phyloP scores from a whole-genome alignment of 2,797 vertebrate genomes.

The Lemur catta region DNA sequence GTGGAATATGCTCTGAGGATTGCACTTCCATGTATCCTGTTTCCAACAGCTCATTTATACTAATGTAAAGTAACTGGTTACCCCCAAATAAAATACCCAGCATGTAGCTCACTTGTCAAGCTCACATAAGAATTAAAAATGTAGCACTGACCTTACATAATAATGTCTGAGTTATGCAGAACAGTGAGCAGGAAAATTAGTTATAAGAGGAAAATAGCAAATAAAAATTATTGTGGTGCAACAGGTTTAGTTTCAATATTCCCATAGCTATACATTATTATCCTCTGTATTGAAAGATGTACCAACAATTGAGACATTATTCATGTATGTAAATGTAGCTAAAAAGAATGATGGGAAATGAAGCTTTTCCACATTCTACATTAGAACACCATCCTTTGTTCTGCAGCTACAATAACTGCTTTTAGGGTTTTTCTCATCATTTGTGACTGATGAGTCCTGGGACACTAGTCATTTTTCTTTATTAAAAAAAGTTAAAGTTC shows the following conservation, averaged over 20 bases:
- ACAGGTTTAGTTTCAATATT: not conserved
- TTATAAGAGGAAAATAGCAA: slow-evolving; percentile 27
- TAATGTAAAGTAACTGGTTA: not conserved
- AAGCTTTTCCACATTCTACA: not conserved
- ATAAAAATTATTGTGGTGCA: not conserved
- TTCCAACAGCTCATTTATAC: not conserved
- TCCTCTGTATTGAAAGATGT: not conserved
- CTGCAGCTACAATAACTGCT: not conserved
- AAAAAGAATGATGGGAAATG: not conserved
- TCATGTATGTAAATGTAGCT: not conserved
- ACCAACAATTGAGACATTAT: not conserved
- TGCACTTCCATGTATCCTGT: not conserved
- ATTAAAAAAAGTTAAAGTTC: not conserved
- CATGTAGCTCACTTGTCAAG: slow-evolving; percentile 20
- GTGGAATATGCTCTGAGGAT: not conserved
- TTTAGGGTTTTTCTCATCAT: slow-evolving; percentile 22
- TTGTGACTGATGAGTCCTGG: not conserved
- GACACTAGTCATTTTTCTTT: not conserved
- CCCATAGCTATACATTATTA: not conserved
- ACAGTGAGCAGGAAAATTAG: slow-evolving; percentile 35
- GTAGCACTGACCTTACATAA: not conserved
- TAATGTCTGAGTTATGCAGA: not conserved
- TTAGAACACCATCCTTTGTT: slow-evolving; percentile 34
- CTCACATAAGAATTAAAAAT: slow-evolving; percentile 34
- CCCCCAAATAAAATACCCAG: slow-evolving; percentile 58